These are phyloP conservation scores for Allacma fusca DNA, from an alignment of 2,888 invertebrate genomes.

Conservation along the genomic window DNA sequence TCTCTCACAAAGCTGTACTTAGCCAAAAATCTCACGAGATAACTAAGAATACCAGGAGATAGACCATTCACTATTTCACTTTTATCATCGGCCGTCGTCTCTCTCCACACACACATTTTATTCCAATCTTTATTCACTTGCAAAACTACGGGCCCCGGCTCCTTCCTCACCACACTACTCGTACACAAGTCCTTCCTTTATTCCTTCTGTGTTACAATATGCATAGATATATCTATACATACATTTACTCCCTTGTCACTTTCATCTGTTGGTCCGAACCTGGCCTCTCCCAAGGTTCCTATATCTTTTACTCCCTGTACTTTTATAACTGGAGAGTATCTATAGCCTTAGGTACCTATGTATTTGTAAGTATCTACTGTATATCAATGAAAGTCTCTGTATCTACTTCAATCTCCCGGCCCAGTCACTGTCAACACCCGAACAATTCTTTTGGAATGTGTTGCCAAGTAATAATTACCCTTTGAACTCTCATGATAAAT, in stretches of 20 bases:
- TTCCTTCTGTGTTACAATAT: too few relatives aligned
- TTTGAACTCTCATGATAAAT: constrained; percentile 9
- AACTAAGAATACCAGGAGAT: constrained; percentile 31
- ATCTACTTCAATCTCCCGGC: too few relatives aligned
- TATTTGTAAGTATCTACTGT: too few relatives aligned
- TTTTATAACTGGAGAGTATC: too few relatives aligned
- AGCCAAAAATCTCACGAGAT: constrained; percentile 39
- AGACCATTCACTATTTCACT: constrained; percentile 29
- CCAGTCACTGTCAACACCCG: too few relatives aligned
- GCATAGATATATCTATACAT: too few relatives aligned
- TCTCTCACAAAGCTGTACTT: constrained; percentile 44
- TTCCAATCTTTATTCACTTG: constrained; percentile 16
- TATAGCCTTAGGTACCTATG: too few relatives aligned
- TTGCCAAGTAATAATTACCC: background rate
- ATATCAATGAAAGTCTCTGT: too few relatives aligned
- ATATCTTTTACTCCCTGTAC: background rate
- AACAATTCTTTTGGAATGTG: background rate
- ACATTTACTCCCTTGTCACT: constrained; percentile 10
- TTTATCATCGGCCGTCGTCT: constrained; percentile 22
- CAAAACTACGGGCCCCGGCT: constrained; percentile 11
- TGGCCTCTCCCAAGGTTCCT: background rate
- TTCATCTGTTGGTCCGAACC: constrained; percentile 21
- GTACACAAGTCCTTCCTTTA: too few relatives aligned
- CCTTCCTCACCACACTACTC: background rate
- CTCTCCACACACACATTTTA: background rate